Percentiles rank a stretch among this genome's conserved stretches.
phyloP scores from a whole-genome alignment of 2,888 invertebrate genomes.

The Drosophila paranaensis region DNA sequence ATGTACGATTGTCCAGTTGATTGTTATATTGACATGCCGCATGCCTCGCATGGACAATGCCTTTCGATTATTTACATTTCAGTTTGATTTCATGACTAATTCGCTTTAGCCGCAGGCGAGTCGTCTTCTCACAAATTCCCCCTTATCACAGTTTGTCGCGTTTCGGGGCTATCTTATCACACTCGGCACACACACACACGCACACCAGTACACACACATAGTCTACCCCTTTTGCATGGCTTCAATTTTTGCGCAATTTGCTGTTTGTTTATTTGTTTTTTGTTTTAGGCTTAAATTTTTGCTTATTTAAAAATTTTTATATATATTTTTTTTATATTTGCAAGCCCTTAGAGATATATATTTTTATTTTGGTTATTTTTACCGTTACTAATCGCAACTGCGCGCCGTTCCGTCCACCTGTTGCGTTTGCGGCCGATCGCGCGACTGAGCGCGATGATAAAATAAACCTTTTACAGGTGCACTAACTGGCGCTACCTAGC shows the following conservation, averaged over 20 bases:
- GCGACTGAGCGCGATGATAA: slow-evolving; percentile 52
- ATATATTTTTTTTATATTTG: not conserved
- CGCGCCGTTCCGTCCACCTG: slow-evolving; percentile 50
- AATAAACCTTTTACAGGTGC: slow-evolving; percentile 22
- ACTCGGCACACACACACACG: slow-evolving; percentile 1
- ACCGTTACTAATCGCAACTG: slow-evolving; percentile 57
- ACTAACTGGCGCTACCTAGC: slow-evolving; percentile 10
- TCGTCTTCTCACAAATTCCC: slow-evolving; percentile 4
- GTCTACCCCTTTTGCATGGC: not conserved
- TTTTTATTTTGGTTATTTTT: slow-evolving; percentile 15
- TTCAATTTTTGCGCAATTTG: slow-evolving; percentile 34
- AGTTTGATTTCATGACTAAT: slow-evolving; percentile 37
- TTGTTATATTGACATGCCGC: slow-evolving; percentile 4
- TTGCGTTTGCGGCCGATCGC: slow-evolving; percentile 59
- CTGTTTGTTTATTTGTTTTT: not conserved
- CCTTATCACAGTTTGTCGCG: slow-evolving; percentile 41
- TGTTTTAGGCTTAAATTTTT: not conserved
- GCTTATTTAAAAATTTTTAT: not conserved
- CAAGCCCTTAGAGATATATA: not conserved
- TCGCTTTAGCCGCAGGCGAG: slow-evolving; percentile 8
- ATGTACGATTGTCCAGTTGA: not conserved
- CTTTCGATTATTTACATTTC: slow-evolving; percentile 25
- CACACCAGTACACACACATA: not conserved
- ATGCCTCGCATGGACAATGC: slow-evolving; percentile 6
- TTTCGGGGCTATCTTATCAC: slow-evolving; percentile 49